phyloP scores from a whole-genome alignment of 2,888 invertebrate species.

The Callyntrura guangdongensis region DNA sequence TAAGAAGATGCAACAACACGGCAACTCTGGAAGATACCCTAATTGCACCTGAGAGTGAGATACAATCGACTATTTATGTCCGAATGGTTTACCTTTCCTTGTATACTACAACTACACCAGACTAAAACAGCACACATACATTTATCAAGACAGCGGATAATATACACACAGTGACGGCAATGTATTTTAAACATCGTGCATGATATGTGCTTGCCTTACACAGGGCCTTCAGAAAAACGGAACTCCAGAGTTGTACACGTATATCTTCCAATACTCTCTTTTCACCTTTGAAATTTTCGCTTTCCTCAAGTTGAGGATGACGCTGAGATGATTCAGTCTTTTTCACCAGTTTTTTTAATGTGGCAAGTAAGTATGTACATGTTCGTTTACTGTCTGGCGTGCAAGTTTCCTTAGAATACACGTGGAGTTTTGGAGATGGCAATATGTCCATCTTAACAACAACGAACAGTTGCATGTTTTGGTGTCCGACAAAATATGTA shows the following conservation, averaged over 20 bases:
- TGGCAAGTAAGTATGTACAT: no score
- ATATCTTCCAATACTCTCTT: conserved; percentile 13
- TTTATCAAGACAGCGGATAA: no score
- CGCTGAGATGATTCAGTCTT: conserved; percentile 14
- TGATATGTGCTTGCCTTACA: conserved; percentile 50
- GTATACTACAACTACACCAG: neutral
- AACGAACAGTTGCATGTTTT: conserved; percentile 54
- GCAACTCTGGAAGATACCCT: conserved; percentile 57
- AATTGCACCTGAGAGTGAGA: conserved; percentile 59
- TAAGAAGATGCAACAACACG: conserved; percentile 38
- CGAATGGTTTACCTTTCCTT: neutral
- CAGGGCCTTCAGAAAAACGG: conserved; percentile 66
- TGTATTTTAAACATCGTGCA: conserved; percentile 25
- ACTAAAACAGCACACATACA: no score
- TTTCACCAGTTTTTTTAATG: conserved; percentile 8
- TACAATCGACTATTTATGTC: conserved; percentile 48
- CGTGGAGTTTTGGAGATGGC: conserved; percentile 46
- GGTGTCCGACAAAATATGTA: conserved; percentile 1
- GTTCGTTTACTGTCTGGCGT: neutral
- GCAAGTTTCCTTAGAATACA: conserved; percentile 37
- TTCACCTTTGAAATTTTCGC: neutral
- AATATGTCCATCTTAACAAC: conserved; percentile 36
- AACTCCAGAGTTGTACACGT: conserved; percentile 5
- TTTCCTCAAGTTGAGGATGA: conserved; percentile 7
- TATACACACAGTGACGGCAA: neutral